These are phyloP conservation scores for Siphonodentalium dalli DNA, from an alignment of 2,888 invertebrate genomes.

Conservation along the genomic window DNA sequence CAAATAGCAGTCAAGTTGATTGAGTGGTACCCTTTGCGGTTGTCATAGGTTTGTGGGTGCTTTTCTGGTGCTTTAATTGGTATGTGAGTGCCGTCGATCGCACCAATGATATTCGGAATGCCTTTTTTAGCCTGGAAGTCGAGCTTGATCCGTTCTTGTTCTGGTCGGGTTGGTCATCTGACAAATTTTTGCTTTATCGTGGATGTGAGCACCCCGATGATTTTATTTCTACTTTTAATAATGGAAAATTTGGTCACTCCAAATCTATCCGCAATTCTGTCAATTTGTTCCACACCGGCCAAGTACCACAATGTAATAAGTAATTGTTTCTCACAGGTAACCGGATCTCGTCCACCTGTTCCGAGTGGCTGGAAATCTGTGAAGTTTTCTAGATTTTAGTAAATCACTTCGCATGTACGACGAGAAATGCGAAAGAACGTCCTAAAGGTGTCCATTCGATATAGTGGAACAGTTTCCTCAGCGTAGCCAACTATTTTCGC, in stretches of 20 bases:
- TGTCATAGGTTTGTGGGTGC: conserved; percentile 16
- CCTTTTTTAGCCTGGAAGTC: not conserved
- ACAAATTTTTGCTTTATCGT: conserved; percentile 6
- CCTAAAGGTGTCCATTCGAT: not conserved
- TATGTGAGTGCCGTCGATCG: conserved; percentile 24
- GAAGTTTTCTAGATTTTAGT: not conserved
- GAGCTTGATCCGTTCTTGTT: not conserved
- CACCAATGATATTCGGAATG: conserved; percentile 23
- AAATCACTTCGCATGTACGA: not conserved
- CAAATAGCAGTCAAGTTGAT: conserved; percentile 26
- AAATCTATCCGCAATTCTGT: conserved; percentile 22
- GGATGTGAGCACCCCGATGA: not conserved
- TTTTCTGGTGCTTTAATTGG: conserved; percentile 13
- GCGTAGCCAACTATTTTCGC: not conserved
- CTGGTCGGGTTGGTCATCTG: conserved; percentile 12
- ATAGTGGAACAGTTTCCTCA: conserved; percentile 1
- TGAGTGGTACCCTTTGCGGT: conserved; percentile 19
- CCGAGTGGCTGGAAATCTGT: not conserved
- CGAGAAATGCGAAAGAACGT: not conserved
- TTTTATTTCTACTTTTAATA: conserved; percentile 4
- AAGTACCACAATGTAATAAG: conserved; percentile 18
- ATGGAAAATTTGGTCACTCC: conserved; percentile 23
- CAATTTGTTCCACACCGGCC: conserved; percentile 11
- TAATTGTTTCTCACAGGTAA: conserved; percentile 2
- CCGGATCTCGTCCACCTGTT: not conserved